These are phyloP conservation scores for Drosophila anomalata DNA, from an alignment of 2,888 invertebrate species.

Conservation along the genomic window DNA sequence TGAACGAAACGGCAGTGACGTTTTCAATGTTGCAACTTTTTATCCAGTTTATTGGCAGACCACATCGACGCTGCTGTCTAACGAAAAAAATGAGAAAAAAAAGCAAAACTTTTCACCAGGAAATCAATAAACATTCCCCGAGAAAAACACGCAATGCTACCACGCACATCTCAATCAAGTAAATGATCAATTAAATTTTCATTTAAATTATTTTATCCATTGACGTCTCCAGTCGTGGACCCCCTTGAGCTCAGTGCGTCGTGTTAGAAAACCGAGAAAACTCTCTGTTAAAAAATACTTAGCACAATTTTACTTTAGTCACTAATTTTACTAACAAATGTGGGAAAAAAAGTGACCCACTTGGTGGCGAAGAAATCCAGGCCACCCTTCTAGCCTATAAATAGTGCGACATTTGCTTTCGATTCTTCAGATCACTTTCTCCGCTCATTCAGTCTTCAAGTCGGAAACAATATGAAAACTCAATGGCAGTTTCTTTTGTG, in stretches of 20 bases:
- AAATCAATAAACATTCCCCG: conserved; percentile 34
- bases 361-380: neutral
- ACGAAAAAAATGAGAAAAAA: conserved; percentile 22
- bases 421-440: conserved; percentile 13
- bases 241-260: neutral
- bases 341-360: neutral
- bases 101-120: conserved; percentile 71
- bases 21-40: conserved; percentile 23
- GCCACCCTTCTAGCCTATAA: conserved; percentile 29
- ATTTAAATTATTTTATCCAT: neutral
- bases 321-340: conserved; percentile 1
- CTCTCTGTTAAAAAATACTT: too few species aligned
- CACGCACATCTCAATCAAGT: conserved; percentile 4
- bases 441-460: neutral
- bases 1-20: conserved; percentile 45
- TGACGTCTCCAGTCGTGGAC: too few species aligned
- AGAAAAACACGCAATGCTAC: neutral
- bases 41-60: conserved; percentile 24
- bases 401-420: neutral
- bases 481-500: conserved; percentile 47
- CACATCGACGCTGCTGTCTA: neutral
- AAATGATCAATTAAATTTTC: neutral
- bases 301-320: too few species aligned
- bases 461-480: conserved; percentile 45
- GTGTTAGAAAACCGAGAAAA: neutral